Percentiles rank a stretch among this genome's conserved stretches.
Conservation (phyloP, 1,140 invertebrate genomes). For the Coptotermes formosanus region DNA sequence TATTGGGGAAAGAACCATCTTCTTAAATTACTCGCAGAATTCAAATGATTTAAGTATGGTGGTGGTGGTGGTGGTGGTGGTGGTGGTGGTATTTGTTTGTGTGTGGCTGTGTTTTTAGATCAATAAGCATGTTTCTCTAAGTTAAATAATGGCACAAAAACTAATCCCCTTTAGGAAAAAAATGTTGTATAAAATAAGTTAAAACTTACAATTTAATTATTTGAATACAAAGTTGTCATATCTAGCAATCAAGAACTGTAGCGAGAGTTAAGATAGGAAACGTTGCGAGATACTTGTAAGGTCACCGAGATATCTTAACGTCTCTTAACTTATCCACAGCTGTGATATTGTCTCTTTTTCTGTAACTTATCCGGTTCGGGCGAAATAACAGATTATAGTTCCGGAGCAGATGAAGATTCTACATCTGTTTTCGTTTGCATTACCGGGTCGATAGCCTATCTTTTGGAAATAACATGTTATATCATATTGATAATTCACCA, state of each 20-base stretch:
- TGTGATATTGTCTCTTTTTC: neutral
- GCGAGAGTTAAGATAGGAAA: neutral
- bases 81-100: too few relatives aligned
- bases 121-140: too few relatives aligned
- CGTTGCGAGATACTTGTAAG: neutral
- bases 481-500: neutral
- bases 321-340: neutral
- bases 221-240: neutral
- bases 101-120: too few relatives aligned
- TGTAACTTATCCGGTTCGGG: neutral
- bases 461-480: neutral
- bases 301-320: too few relatives aligned
- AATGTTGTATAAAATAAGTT: too few relatives aligned
- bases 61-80: too few relatives aligned
- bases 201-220: too few relatives aligned
- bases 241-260: neutral
- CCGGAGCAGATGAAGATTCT: neutral
- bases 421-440: neutral
- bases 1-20: too few relatives aligned
- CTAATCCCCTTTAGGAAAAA: too few relatives aligned
- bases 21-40: too few relatives aligned
- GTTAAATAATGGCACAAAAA: too few relatives aligned
- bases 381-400: neutral
- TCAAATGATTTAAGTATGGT: too few relatives aligned
- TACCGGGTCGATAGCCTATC: slow-evolving; percentile 13